These are phyloP conservation scores for Chaetodon trifasciatus DNA, from an alignment of 2,797 vertebrate species.

Conservation along the genomic window DNA sequence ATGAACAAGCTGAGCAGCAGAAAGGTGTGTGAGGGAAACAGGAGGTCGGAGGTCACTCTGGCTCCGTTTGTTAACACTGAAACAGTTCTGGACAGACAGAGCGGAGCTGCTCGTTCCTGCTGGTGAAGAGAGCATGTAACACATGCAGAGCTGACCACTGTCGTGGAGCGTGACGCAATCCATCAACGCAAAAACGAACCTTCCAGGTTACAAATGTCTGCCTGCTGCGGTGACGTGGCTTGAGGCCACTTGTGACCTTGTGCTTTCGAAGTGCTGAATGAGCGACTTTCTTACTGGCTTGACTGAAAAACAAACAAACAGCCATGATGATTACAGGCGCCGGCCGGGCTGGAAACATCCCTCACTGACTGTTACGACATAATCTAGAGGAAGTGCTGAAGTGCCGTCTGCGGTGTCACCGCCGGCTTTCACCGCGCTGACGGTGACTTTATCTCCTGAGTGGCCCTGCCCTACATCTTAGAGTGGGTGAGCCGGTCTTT, in stretches of 20 bases:
- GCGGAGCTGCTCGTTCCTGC: too few species aligned
- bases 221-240: background rate
- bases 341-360: background rate
- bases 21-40: too few species aligned
- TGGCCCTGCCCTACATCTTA: conserved; percentile 44
- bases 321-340: background rate
- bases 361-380: background rate
- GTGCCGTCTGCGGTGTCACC: conserved; percentile 32
- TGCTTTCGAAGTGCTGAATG: too few species aligned
- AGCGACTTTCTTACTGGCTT: background rate
- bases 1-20: too few species aligned
- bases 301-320: background rate
- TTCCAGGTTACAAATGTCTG: background rate
- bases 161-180: background rate
- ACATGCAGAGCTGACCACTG: too few species aligned
- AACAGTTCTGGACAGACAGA: too few species aligned
- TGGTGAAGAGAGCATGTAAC: too few species aligned
- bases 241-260: background rate
- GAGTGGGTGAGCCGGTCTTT: conserved; percentile 52
- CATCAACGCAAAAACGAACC: background rate
- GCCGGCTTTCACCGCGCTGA: conserved; percentile 36
- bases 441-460: conserved; percentile 64
- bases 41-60: too few species aligned
- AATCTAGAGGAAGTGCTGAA: conserved; percentile 42
- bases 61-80: too few species aligned